Evolutionary conservation across 2,113 vertebrate genomes (phyloP).

Genomic region (Eira barbara): DNA sequence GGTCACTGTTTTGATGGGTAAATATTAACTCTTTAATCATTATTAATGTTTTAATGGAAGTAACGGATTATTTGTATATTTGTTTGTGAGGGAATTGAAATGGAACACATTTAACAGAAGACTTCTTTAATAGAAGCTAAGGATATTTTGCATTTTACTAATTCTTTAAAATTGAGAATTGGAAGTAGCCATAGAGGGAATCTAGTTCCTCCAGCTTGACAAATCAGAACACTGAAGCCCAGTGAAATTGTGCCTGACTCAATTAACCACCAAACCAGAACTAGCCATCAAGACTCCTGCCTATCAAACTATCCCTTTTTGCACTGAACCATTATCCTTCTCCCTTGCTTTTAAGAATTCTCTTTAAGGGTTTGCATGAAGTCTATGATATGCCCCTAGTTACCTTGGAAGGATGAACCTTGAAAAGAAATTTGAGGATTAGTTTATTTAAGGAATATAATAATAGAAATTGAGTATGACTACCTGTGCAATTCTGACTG

Average conservation of each 20-base stretch:
- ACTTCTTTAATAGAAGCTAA: not conserved
- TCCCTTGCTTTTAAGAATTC: not conserved
- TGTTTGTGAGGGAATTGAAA: not conserved
- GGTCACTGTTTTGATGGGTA: not conserved
- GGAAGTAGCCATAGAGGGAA: not conserved
- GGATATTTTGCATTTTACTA: not conserved
- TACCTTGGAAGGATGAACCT: slow-evolving; percentile 8
- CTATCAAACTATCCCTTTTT: not conserved
- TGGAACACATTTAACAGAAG: not conserved
- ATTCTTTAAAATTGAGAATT: not conserved
- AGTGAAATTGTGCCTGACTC: not conserved
- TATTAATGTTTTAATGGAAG: not conserved
- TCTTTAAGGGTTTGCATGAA: not conserved
- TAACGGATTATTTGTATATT: not conserved
- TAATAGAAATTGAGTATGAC: slow-evolving; percentile 44
- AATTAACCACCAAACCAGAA: not conserved
- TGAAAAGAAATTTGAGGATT: slow-evolving; percentile 51
- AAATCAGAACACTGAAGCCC: not conserved
- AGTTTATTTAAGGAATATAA: slow-evolving; percentile 59
- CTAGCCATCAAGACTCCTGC: not conserved
- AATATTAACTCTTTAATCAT: not conserved
- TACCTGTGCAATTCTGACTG: slow-evolving; percentile 18
- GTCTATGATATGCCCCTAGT: not conserved
- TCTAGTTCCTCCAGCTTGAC: not conserved
- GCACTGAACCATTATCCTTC: not conserved